Base-by-base conservation (phyloP, 1,140 invertebrate species). In the Cepaea nemoralis region DNA sequence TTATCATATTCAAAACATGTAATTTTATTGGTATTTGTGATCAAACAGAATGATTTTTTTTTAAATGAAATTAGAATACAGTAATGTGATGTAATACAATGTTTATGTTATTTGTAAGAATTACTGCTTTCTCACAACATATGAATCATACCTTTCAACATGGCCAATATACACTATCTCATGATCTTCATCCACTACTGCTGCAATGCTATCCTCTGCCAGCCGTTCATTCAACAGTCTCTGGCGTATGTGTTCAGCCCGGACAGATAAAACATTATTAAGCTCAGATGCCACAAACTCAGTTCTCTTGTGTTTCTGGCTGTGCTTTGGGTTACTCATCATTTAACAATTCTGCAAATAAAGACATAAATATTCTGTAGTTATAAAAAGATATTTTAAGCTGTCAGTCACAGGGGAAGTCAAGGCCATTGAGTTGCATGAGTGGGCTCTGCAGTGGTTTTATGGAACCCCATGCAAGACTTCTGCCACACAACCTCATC, bases 201-300 rank as follows among this genome's bases (percentile, higher is more conserved):
- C 55, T 6, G 59, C 27, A 63, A 12, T 40, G 27, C 12, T 3
- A 5, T 71, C 69, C 12, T 24, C 31, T 33, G 59, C 33, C 22
- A 22, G 50, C 22, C 42, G 63, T 77, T 77, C 75, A 59, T 66
- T 39, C 16, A 2, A 0, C 10, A 77, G 75, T 35, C 75, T 48
- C 48, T 39, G 48, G 10, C 75, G 45, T 39, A 77, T 77, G 31
- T 77, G 48, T 66, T 77, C 55, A 77, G 75, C 75, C 16, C 75
- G 75, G 6, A 77, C 75, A 35, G 55, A 39, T 55, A 77, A 77
- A 3, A 66, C 55, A 24, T 12, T 39, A 33, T 66, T 77, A 0
- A 77, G 39, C 24, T 77, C 75, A 35, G 55, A 2, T 14, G 39
- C 3, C 35, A 63, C 1, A 66, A 48, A 48, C 55, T 77, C 45